Base-by-base conservation (phyloP, 2,113 vertebrate genomes). In the Eolophus roseicapilla region DNA sequence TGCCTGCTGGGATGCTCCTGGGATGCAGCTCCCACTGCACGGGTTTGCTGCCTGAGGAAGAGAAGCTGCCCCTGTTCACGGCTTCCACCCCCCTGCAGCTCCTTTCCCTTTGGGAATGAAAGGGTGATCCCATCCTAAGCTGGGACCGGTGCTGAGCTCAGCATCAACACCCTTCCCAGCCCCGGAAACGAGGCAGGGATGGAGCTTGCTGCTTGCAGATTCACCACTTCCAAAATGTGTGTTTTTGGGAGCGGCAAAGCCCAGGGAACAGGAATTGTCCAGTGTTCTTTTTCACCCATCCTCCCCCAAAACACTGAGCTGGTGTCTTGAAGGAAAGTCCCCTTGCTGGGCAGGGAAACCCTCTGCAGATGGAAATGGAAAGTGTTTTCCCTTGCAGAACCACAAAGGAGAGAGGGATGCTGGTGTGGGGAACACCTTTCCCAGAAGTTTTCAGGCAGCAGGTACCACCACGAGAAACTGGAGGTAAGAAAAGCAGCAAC, bases 201-300 rank as follows among this genome's bases (percentile, higher is more conserved):
- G 10, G 69, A 52, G 85, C 80, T 53, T 37, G 2, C 39, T 49
- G 71, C 68, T 18, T 3, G 31, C 64, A 43, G 15, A 62, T 2
- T 8, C 8, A 8, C 20, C 17, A 4, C 5, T 25, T n/a, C 17
- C 44, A 5, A 57, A 69, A 24, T 2, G 0, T 29, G 10, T 0
- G 1, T 12, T 74, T 7, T 10, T 25, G 59, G 80, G 25, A 81
- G 37, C 68, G 9, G 27, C 7, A 20, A 57, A 60, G 35, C 39
- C 25, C n/a, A 1, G 3, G 21, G 20, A 20, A 19, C 27, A 41
- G 39, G 17, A 57, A 55, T 39, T 6, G 1, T 33, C 33, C 23
- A 10, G 16, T 9, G 14, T 1, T 65, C 9, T 55, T 39, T 89
- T 62, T 20, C 4, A 18, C n/a, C 11, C 29, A 5, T 31, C 11